Evolutionary conservation across 2,797 vertebrate genomes (phyloP).

Genomic region (Crocidura indochinensis): DNA sequence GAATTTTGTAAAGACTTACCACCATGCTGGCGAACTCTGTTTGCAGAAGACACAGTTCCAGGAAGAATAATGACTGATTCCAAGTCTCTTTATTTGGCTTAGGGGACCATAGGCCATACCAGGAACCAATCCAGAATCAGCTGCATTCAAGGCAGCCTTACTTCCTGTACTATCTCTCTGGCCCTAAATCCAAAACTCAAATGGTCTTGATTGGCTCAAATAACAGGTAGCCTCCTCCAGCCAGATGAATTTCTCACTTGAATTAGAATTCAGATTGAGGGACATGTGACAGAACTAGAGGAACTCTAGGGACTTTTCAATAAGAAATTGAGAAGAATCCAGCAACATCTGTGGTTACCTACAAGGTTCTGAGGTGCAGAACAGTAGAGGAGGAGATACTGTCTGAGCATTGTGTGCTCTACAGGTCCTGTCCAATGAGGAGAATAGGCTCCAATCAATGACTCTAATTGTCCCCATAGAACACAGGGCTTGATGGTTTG

Average conservation of each 20-base stretch:
- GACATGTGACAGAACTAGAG: constrained; percentile 25
- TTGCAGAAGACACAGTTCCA: constrained; percentile 31
- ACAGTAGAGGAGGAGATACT: background rate
- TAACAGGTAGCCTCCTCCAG: constrained; percentile 53
- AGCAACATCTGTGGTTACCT: background rate
- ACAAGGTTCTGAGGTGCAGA: background rate
- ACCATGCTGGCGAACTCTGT: background rate
- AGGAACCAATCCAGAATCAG: too few species aligned
- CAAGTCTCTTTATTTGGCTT: background rate
- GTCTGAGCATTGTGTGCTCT: background rate
- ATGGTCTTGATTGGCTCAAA: constrained; percentile 22
- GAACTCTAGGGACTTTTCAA: background rate
- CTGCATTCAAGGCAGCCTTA: too few species aligned
- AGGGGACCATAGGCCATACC: too few species aligned
- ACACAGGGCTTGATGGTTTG: constrained; percentile 29
- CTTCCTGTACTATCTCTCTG: too few species aligned
- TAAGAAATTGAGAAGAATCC: constrained; percentile 56
- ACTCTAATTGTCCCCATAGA: background rate
- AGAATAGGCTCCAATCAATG: background rate
- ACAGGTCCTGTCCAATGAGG: background rate
- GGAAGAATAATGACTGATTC: constrained; percentile 35
- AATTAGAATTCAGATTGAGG: constrained; percentile 29
- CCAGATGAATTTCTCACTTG: constrained; percentile 8
- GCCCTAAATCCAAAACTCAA: background rate
- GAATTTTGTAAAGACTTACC: constrained; percentile 38